Conservation (phyloP, 2,797 vertebrate species). For the Sciaenops ocellatus region DNA sequence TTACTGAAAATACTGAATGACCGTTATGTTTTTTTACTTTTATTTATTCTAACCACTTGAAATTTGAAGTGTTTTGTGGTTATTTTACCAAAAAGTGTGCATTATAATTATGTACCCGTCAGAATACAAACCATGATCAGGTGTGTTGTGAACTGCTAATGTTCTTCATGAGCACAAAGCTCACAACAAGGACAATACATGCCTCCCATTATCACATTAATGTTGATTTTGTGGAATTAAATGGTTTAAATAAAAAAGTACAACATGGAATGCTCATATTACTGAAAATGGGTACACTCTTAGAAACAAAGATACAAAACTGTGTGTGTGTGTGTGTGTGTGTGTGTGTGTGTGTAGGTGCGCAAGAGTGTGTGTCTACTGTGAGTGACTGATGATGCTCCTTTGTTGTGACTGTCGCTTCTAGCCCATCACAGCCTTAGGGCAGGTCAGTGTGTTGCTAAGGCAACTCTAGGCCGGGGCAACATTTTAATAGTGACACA, state of each 20-base stretch:
- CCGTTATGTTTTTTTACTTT: constrained; percentile 26
- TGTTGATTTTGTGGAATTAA: constrained; percentile 26
- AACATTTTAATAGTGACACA: constrained; percentile 45
- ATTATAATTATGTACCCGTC: constrained; percentile 13
- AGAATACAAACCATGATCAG: constrained; percentile 17
- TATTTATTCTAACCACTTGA: constrained; percentile 30
- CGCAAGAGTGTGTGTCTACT: constrained; percentile 12
- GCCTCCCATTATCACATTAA: constrained; percentile 39
- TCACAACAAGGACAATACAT: constrained; percentile 4
- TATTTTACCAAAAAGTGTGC: constrained; percentile 11
- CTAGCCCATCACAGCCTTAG: constrained; percentile 42
- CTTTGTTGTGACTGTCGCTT: constrained; percentile 42
- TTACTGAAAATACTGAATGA: constrained; percentile 35
- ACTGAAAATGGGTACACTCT: background rate
- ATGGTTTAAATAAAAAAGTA: constrained; percentile 3
- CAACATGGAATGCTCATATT: background rate
- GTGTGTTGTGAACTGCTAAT: constrained; percentile 8
- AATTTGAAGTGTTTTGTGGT: constrained; percentile 35
- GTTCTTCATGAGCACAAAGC: constrained; percentile 5
- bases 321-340: background rate
- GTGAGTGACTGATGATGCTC: constrained; percentile 50
- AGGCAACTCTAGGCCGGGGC: constrained; percentile 45
- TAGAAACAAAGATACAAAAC: background rate
- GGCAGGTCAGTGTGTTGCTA: constrained; percentile 62
- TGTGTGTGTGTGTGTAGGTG: background rate